Evolutionary conservation across 2,113 vertebrate species (phyloP).

Genomic region (Colius striatus): DNA sequence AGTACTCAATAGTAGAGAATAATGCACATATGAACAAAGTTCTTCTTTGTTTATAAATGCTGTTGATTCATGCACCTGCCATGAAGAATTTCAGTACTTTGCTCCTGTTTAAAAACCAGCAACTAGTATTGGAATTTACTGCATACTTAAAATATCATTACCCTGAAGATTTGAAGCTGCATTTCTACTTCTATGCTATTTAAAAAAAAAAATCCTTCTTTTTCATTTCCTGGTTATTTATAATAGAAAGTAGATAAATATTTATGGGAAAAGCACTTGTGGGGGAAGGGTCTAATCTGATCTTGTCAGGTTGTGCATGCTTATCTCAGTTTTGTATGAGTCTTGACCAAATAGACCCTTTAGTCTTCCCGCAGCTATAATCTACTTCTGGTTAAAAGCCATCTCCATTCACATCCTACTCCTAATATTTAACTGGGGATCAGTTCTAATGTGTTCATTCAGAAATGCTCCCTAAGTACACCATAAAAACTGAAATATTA

Average conservation of each 20-base stretch:
- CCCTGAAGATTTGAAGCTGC: neutral
- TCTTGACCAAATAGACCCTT: conserved; percentile 67
- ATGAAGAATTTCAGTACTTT: neutral
- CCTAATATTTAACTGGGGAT: conserved; percentile 55
- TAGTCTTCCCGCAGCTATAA: conserved; percentile 56
- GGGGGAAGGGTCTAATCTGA: conserved; percentile 67
- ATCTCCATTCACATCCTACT: conserved; percentile 51
- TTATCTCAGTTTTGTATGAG: conserved; percentile 66
- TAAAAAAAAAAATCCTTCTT: neutral
- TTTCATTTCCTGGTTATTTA: conserved; percentile 55
- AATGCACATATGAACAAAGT: conserved; percentile 25
- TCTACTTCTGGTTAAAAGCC: conserved; percentile 67
- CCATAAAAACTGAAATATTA: neutral
- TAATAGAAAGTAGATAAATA: conserved; percentile 67
- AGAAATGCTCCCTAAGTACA: conserved; percentile 23
- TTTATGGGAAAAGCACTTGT: conserved; percentile 55
- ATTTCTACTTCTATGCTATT: conserved; percentile 17
- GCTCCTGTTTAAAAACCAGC: neutral
- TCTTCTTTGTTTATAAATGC: conserved; percentile 26
- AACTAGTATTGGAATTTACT: conserved; percentile 40
- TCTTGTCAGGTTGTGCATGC: conserved; percentile 63
- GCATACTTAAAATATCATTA: conserved; percentile 13
- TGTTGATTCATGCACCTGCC: neutral
- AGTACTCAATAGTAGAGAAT: neutral
- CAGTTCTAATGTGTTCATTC: conserved; percentile 51